Base-by-base conservation (phyloP, 2,113 vertebrate genomes). In the Anarhynchus alexandrinus region DNA sequence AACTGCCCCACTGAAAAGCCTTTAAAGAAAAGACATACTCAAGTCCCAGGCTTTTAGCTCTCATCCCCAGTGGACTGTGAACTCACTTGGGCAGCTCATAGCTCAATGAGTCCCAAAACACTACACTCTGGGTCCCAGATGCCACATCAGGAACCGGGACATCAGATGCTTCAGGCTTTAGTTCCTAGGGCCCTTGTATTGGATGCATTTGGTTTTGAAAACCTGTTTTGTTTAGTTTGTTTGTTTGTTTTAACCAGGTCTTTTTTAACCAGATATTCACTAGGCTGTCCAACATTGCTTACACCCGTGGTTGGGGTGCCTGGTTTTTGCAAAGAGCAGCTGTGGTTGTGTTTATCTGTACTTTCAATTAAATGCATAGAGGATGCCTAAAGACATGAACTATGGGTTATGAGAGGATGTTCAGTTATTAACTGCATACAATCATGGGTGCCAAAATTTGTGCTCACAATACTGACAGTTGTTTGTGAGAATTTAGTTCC, bases 91-190 rank as follows among this genome's bases (percentile, higher is more conserved):
- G 12, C 15, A 70, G 10, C 14, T 87, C 11, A 16, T 21, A 69
- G 7, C 18, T 55, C 45, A 64, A 0, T 29, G n/a, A 40, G 5
- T n/a, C n/a, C 15, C 29, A 16, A 82, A 82, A 7, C 26, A 66
- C 30, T 15, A 54, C 19, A 52, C 15, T 34, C 40, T n/a, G 11
- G 5, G 14, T 61, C 45, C 36, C 49, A 61, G 16, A 62, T 78
- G 18, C 29, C 10, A 19, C 0, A 0, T 29, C 57, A 72, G 17
- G 25, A 64, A 43, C 5, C 0, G 3, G 38, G 36, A 76, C 6
- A 11, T 55, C 17, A 58, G 27, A 36, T 71, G 47, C 20, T 84
- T 62, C 34, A 86, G 45, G 9, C 30, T 65, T 77, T 36, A 40
- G 10, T 52, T 87, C 22, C 19, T 58, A 15, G 16, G 6, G 7